Conservation (phyloP, 2,888 invertebrate genomes). For the Aspidiotus rigidus region DNA sequence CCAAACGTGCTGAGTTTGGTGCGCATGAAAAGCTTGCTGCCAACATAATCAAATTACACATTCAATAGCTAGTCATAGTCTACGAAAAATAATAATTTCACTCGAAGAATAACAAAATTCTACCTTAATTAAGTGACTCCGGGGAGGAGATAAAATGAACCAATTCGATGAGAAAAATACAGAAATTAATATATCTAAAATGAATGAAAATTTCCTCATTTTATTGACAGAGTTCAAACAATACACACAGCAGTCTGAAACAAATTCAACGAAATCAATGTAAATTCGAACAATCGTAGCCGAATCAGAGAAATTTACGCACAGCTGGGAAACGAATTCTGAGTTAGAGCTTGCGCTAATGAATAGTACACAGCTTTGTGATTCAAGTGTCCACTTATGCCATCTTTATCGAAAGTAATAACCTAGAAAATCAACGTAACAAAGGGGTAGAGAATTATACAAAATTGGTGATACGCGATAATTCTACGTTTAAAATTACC, state of each 20-base stretch:
- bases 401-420: conserved; percentile 87
- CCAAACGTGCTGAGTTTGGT: conserved; percentile 91
- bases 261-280: conserved; percentile 34
- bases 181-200: conserved; percentile 74
- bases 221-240: conserved; percentile 77
- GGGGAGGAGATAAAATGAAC: conserved; percentile 32
- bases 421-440: conserved; percentile 16
- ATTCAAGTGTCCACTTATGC: conserved; percentile 87
- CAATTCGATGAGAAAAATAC: conserved; percentile 34
- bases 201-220: conserved; percentile 72
- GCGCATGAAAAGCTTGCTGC: conserved; percentile 70
- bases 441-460: neutral
- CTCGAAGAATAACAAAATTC: neutral
- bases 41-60: conserved; percentile 37
- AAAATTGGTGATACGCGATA: neutral
- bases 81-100: neutral
- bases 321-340: conserved; percentile 32
- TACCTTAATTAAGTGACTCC: conserved; percentile 8
- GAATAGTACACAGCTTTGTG: conserved; percentile 79
- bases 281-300: conserved; percentile 3
- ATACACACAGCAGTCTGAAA: conserved; percentile 70
- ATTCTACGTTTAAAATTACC: conserved; percentile 38
- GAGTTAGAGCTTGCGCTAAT: conserved; percentile 37
- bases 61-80: too few relatives aligned
- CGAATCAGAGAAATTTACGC: neutral